Percentiles rank a stretch among this genome's conserved stretches.
phyloP scores from a whole-genome alignment of 2,797 vertebrate species.

The Babyrousa celebensis region DNA sequence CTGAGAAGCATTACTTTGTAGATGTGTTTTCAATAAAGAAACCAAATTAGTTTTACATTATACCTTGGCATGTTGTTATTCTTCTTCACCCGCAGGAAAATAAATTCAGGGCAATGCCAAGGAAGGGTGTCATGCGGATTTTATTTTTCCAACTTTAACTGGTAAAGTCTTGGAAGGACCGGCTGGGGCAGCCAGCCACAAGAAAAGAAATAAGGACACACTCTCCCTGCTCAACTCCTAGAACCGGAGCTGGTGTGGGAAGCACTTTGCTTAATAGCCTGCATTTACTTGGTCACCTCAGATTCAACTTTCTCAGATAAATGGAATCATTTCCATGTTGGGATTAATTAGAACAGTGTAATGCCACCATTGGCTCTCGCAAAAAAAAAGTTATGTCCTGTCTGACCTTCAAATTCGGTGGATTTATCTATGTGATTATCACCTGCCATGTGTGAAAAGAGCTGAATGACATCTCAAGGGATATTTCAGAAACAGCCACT shows the following conservation, averaged over 20 bases:
- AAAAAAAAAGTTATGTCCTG: constrained; percentile 58
- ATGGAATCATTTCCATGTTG: not conserved
- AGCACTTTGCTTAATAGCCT: not conserved
- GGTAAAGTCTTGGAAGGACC: not conserved
- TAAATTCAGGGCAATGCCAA: not conserved
- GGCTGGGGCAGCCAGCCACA: not conserved
- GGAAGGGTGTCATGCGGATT: not conserved
- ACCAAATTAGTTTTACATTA: constrained; percentile 92
- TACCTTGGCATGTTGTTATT: constrained; percentile 61
- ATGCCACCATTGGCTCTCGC: not conserved
- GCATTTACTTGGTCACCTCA: not conserved
- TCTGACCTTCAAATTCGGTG: constrained; percentile 34
- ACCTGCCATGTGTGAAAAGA: constrained; percentile 27
- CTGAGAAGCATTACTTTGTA: constrained; percentile 92
- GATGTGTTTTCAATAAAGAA: constrained; percentile 94
- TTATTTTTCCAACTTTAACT: not conserved
- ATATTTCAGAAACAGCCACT: constrained; percentile 10
- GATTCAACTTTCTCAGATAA: constrained; percentile 57
- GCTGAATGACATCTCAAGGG: not conserved
- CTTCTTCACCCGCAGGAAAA: constrained; percentile 73
- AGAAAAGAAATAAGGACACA: not conserved
- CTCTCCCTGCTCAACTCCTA: not conserved
- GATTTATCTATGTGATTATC: constrained; percentile 27
- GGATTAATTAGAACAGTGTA: constrained; percentile 27
- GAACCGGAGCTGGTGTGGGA: not conserved